phyloP scores from a whole-genome alignment of 2,888 invertebrate genomes.

The Orthosia cruda region DNA sequence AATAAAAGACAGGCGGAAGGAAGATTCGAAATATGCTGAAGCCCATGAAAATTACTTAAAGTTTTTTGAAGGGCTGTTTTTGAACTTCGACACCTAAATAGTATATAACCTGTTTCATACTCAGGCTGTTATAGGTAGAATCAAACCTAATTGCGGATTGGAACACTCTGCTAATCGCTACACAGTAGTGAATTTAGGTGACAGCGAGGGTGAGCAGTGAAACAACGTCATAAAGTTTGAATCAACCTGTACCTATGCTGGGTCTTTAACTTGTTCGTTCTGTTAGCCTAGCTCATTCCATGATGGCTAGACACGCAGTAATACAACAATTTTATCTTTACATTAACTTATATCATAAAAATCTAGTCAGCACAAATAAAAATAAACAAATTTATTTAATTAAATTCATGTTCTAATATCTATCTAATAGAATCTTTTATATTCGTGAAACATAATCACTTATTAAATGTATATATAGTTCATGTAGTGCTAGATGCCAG shows the following conservation, averaged over 20 bases:
- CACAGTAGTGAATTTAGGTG: no score
- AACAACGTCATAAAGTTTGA: no score
- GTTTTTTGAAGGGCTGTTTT: slow-evolving; percentile 88
- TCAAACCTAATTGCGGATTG: no score
- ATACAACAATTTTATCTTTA: slow-evolving; percentile 10
- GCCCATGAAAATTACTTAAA: slow-evolving; percentile 91
- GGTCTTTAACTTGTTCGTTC: neutral
- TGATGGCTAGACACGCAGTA: neutral
- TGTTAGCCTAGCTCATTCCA: slow-evolving; percentile 2
- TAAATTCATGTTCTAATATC: slow-evolving; percentile 6
- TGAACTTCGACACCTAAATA: slow-evolving; percentile 73
- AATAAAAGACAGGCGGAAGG: slow-evolving; percentile 82
- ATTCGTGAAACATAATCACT: neutral
- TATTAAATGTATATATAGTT: neutral
- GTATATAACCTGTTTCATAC: neutral
- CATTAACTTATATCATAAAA: slow-evolving; percentile 17
- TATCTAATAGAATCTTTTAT: neutral
- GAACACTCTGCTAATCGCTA: no score
- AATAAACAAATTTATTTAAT: slow-evolving; percentile 19
- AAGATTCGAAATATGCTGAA: slow-evolving; percentile 86
- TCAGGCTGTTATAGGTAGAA: neutral
- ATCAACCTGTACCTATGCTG: no score
- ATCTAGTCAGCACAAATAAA: slow-evolving; percentile 43
- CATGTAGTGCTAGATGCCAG: neutral
- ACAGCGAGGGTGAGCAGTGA: no score